phyloP scores from a whole-genome alignment of 2,113 vertebrate species.

The Passer montanus region DNA sequence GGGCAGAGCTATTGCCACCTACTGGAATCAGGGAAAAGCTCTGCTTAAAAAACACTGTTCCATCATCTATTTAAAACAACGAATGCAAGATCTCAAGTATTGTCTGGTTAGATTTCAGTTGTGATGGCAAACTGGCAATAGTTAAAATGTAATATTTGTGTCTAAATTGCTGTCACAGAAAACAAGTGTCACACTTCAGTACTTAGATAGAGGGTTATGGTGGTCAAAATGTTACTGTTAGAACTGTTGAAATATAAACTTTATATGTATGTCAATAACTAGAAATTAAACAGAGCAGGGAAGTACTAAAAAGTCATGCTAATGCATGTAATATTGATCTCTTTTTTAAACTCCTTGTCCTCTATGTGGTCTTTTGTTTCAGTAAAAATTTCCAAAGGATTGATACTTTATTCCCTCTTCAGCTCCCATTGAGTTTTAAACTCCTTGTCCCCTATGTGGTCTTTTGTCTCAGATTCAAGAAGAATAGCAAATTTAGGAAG shows the following conservation, averaged over 20 bases:
- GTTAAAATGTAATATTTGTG: background rate
- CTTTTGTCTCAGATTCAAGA: background rate
- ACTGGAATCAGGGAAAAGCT: conserved; percentile 4
- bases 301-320: background rate
- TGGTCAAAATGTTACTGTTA: background rate
- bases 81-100: background rate
- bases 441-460: fast-evolving
- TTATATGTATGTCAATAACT: background rate
- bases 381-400: no score
- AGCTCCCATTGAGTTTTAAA: no score
- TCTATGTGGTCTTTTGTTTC: fast-evolving
- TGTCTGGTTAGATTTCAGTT: background rate
- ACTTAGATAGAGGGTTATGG: background rate
- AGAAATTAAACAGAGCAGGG: background rate
- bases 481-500: background rate
- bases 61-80: background rate
- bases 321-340: background rate
- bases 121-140: background rate
- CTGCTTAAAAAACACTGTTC: background rate
- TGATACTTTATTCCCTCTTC: no score
- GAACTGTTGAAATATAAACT: background rate
- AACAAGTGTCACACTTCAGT: background rate
- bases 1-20: conserved; percentile 49
- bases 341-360: background rate
- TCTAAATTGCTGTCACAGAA: background rate